Percentiles rank a stretch among this genome's conserved stretches.
Evolutionary conservation across 2,888 invertebrate genomes (phyloP).

Genomic region (Brenthis ino): DNA sequence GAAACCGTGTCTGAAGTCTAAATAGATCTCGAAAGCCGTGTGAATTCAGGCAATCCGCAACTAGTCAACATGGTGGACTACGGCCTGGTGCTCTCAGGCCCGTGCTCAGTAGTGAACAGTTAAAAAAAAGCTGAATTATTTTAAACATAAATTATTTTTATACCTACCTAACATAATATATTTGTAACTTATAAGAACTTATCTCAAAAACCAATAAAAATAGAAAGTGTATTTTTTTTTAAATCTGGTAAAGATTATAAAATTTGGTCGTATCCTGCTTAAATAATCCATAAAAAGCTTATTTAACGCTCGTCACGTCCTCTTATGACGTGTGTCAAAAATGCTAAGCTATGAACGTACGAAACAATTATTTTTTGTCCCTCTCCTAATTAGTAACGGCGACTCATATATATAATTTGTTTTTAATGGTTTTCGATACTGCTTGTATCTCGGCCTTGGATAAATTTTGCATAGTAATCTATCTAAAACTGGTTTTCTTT

Average conservation of each 20-base stretch:
- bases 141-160: no score
- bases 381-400: constrained; percentile 22
- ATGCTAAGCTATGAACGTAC: constrained; percentile 14
- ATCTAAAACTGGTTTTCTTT: constrained; percentile 7
- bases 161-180: no score
- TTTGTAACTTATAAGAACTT: no score
- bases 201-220: no score
- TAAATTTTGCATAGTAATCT: constrained; percentile 11
- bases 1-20: no score
- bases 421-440: constrained; percentile 16
- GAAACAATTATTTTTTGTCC: constrained; percentile 14
- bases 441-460: constrained; percentile 15
- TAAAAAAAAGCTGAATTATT: no score
- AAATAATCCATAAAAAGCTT: constrained; percentile 16
- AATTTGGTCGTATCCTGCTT: not conserved
- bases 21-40: no score
- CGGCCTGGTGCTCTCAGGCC: no score
- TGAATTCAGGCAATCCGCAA: no score
- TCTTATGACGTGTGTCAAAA: constrained; percentile 12
- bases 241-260: constrained; percentile 1
- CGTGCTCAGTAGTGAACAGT: no score
- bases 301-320: constrained; percentile 14
- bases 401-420: constrained; percentile 14
- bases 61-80: no score
- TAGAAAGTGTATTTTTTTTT: not conserved